Evolutionary conservation across 2,113 vertebrate species (phyloP), one percentile per base, ranked within the genome.

Genomic region (Sylvietta virens): DNA sequence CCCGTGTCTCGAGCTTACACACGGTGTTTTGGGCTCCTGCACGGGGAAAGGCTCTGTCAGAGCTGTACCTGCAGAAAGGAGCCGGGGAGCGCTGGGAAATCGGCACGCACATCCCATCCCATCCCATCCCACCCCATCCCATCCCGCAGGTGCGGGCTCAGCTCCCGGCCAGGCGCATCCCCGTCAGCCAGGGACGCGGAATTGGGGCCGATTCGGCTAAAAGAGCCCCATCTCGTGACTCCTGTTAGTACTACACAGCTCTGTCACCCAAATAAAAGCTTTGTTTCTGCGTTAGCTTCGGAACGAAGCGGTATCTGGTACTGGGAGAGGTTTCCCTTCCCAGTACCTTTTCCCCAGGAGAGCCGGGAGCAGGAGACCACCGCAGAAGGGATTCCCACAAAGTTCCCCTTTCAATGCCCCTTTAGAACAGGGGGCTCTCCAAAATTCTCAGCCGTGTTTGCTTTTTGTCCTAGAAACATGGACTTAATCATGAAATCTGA

Each of bases 391-490:
- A 69, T 61, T n/a, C 37, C 79, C 67, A 26, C 17, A 6, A 56
- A 58, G 18, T 2, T 24, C 70, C 56, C 62, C 33, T 80, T 31
- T 15, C 48, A 10, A 5, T n/a, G 42, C 3, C 39, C 26, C 16
- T 37, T 76, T 5, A 31, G 23, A 86, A 39, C 16, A 30, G 11
- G 62, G 30, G 22, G 24, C 30, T 64, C 33, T 31, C n/a, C 2
- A 1, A 45, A 37, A 71, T 0, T 1, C 65, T 30, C 5, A 0
- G 1, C 37, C 19, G 7, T 4, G 0, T 40, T 89, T 0, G 3
- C 37, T 77, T 89, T 94, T 64, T 90, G 78, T 79, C 86, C 93
- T 56, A 64, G 70, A 94, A 94, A 90, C 54, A 11, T 35, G 81
- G 78, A 57, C 18, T 96, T 86, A 79, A 85, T 89, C 7, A 86